Conservation (phyloP, 92 coral and sea anemone species). For the Heliopora coerulea region DNA sequence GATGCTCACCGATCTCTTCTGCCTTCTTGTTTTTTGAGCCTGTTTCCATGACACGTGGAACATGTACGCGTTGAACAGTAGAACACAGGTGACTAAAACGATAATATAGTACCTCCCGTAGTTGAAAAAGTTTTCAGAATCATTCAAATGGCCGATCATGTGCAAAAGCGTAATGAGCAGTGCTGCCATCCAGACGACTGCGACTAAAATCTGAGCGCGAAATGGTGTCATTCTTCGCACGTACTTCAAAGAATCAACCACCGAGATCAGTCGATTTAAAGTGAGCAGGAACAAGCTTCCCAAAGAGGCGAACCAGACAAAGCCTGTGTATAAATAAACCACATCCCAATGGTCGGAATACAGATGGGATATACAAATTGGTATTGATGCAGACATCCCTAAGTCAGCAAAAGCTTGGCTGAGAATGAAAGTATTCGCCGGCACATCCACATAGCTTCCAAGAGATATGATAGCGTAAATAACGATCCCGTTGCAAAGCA, state of each 20-base stretch:
- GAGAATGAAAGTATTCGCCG: slow-evolving; percentile 33
- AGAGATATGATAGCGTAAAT: slow-evolving; percentile 5
- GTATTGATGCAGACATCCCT: background rate
- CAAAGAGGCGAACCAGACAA: slow-evolving; percentile 9
- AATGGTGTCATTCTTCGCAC: background rate
- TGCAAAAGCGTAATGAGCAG: slow-evolving; percentile 6
- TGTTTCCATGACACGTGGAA: slow-evolving; percentile 21
- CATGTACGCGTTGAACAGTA: slow-evolving; percentile 24
- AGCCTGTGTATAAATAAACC: background rate
- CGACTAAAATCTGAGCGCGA: slow-evolving; percentile 12
- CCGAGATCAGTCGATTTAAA: slow-evolving; percentile 19
- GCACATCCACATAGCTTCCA: slow-evolving; percentile 22
- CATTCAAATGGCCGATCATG: background rate
- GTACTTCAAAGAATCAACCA: slow-evolving; percentile 8
- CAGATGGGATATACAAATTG: slow-evolving; percentile 4
- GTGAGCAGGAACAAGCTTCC: slow-evolving; percentile 24
- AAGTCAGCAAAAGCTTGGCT: slow-evolving; percentile 33
- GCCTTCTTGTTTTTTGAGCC: background rate
- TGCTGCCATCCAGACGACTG: slow-evolving; percentile 1
- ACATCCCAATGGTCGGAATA: slow-evolving; percentile 15
- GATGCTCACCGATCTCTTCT: background rate
- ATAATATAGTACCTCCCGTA: slow-evolving; percentile 27
- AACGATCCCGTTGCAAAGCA: slow-evolving; percentile 14
- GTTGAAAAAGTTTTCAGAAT: slow-evolving; percentile 31
- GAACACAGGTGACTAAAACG: background rate